Base-by-base conservation (phyloP, 2,113 vertebrate genomes). In the Camelus bactrianus region DNA sequence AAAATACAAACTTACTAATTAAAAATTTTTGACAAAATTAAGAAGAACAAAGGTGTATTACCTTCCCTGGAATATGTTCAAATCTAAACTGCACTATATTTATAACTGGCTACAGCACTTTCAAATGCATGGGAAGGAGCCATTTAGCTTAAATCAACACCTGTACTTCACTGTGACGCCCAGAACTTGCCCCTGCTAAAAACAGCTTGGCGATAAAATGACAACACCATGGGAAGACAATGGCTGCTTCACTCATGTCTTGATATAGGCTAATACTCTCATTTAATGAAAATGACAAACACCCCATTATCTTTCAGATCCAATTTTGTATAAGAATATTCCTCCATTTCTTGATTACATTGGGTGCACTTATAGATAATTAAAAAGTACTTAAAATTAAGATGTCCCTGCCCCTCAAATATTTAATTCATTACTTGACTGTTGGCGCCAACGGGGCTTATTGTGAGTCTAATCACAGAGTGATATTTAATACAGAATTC, bases 401-500 rank as follows among this genome's bases (percentile, higher is more conserved):
- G 9, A 81, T 46, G 13, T 9, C 17, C 69, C 35, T 86, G 11
- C 0, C 22, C 1, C 7, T 46, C 46, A 77, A 81, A 91, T 56
- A 56, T 46, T 82, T 93, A 19, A 77, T 77, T 93, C 10, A 85
- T 76, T 82, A 91, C 91, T 70, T 82, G 11, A 79, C 42, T 58
- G 4, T 22, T 82, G 8, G 17, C 30, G 97, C 6, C 22, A 93
- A 70, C 19, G 35, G 8, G 20, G 0, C 15, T 65, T 73, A 52
- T 14, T 97, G 22, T 46, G 62, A 92, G 15, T 6, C 0, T 64
- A 96, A 88, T 93, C 58, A 81, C 32, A 77, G 7, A 38, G 1
- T 48, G 62, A 94, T 80, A 85, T 91, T 96, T 92, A 60, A 93
- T 96, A 42, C 0, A 89, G 89, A 95, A 50, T 8, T 76, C 28